Base-by-base conservation (phyloP, 2,113 vertebrate species). In the Pheucticus melanocephalus region DNA sequence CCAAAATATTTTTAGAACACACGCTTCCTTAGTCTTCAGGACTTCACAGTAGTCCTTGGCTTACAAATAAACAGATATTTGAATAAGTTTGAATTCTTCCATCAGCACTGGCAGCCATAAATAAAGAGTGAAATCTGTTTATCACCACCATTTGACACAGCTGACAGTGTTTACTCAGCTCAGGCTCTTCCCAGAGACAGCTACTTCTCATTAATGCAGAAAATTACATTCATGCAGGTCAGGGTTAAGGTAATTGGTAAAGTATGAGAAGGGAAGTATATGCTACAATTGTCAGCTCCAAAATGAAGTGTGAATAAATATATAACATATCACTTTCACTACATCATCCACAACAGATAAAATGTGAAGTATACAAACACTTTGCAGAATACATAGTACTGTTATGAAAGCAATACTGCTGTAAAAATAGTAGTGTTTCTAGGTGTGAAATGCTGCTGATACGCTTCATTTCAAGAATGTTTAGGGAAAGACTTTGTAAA, bases 231-330 rank as follows among this genome's bases (percentile, higher is more conserved):
- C 33, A 61, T 71, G 21, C 19, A 88, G 84, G 79, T 90, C 85
- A 93, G 78, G 94, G 93, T 95, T 96, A 95, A 95, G 40, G 64
- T 95, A 95, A 94, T 86, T 93, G 95, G 53, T 83, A 54, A 89
- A 94, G 86, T 81, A 75, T 39, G 60, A 97, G 75, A 91, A 86
- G 30, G 53, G 68, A 95, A 96, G 21, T 90, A 68, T 89, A 83
- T 50, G 72, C 48, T 95, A 37, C 77, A 82, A 61, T 53, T 80
- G 86, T 89, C 86, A 96, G 72, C 28, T 57, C 19, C 66, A 77
- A 96, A 95, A 91, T 57, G 44, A 95, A 87, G 57, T 91, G 93
- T 92, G 93, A 95, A 93, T 96, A 97, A 97, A 95, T 93, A 95
- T 82, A 75, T 90, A 96, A 72, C 45, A 6, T 91, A 90, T 44